Conservation (phyloP, 2,113 vertebrate genomes). For the Tetraodon nigroviridis region DNA sequence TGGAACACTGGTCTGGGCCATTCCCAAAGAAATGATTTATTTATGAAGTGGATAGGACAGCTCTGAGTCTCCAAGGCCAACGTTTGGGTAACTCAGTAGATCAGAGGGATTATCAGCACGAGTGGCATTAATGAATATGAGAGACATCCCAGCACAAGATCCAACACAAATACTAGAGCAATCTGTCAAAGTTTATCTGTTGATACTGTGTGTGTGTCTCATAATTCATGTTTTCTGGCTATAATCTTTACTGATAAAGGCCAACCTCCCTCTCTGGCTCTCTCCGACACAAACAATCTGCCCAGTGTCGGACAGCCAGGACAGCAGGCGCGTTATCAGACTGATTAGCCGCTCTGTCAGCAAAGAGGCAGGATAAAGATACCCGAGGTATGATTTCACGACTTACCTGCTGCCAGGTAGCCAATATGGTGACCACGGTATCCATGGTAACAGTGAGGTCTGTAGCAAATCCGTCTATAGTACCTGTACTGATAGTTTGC, state of each 20-base stretch:
- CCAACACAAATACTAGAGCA: conserved; percentile 18
- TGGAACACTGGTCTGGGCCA: conserved; percentile 22
- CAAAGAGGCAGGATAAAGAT: not conserved
- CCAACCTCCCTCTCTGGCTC: conserved; percentile 10
- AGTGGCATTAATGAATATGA: conserved; percentile 9
- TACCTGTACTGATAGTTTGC: conserved; percentile 69
- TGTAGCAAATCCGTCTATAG: conserved; percentile 80
- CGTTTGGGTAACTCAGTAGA: conserved; percentile 6
- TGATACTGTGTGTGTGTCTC: conserved; percentile 7
- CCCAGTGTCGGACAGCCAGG: conserved; percentile 20
- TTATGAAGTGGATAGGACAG: conserved; percentile 22
- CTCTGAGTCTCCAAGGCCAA: conserved; percentile 17
- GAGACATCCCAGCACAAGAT: not conserved
- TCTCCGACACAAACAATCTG: conserved; percentile 16
- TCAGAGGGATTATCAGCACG: conserved; percentile 21
- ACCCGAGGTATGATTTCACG: no score
- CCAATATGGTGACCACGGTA: conserved; percentile 58
- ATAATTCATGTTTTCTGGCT: conserved; percentile 21
- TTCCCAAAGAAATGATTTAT: conserved; percentile 18
- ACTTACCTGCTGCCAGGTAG: conserved; percentile 74
- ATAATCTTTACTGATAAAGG: conserved; percentile 43
- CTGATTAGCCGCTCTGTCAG: conserved; percentile 24
- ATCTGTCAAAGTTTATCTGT: conserved; percentile 9
- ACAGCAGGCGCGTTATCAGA: conserved; percentile 32
- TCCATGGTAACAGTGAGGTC: conserved; percentile 73